Conservation (phyloP, 2,888 invertebrate species). For the Meloe dianella region DNA sequence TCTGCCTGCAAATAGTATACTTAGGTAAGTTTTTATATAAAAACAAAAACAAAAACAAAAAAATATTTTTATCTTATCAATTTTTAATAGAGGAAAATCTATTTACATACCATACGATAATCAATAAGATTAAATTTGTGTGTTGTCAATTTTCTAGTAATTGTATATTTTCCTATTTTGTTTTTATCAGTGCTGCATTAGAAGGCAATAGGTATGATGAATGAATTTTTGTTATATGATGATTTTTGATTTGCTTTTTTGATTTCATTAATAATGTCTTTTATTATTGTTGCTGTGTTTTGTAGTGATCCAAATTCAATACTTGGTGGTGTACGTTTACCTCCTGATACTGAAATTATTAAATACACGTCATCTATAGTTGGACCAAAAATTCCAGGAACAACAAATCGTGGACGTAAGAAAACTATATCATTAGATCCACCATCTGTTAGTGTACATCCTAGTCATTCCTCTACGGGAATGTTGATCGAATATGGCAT, state of each 20-base stretch:
- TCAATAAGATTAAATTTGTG: conserved; percentile 4
- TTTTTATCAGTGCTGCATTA: conserved; percentile 68
- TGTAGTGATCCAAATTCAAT: conserved; percentile 81
- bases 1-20: conserved; percentile 61
- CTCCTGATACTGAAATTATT: conserved; percentile 89
- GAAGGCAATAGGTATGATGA: conserved; percentile 70
- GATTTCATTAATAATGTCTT: conserved; percentile 13
- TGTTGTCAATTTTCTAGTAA: conserved; percentile 16
- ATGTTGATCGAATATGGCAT: conserved; percentile 62
- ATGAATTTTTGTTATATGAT: no score
- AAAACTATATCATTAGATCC: conserved; percentile 88
- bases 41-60: conserved; percentile 4
- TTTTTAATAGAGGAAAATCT: conserved; percentile 17
- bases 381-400: conserved; percentile 84
- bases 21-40: conserved; percentile 55
- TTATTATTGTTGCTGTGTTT: conserved; percentile 35
- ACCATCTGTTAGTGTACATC: conserved; percentile 67
- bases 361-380: conserved; percentile 88
- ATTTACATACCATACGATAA: conserved; percentile 14
- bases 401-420: conserved; percentile 84
- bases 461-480: conserved; percentile 59
- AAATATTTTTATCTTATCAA: conserved; percentile 29
- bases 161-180: conserved; percentile 44
- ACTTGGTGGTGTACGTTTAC: conserved; percentile 81
- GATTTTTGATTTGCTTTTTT: conserved; percentile 11